Evolutionary conservation across 2,888 invertebrate species (phyloP), one percentile per base, ranked within the genome.

Genomic region (Oscheius sp.): DNA sequence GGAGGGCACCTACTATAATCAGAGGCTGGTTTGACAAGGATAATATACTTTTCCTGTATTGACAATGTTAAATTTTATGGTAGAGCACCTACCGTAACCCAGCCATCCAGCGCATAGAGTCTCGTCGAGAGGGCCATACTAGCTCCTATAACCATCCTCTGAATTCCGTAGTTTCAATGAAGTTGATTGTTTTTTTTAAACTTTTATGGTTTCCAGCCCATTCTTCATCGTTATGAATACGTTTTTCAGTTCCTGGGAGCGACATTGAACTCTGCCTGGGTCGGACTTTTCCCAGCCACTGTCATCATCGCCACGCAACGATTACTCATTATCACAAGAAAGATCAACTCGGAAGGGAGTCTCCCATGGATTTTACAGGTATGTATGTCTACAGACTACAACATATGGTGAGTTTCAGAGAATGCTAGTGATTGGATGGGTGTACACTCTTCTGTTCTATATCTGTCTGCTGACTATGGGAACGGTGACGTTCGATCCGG

Each of bases 281-380:
- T 68, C 9, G 68, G 53, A 13, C 57, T 68, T 53, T 68, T 68
- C 68, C 68, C 68, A 53, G 57, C 57, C 11, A 55, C 68, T 2
- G 35, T 68, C 35, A 13, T 29, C 2, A 68, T 68, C 42, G 68
- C 68, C 2, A 37, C 35, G 33, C 53, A 68, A 37, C 33, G 68
- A 3, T n/a, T 68, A 29, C 53, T 53, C 13, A 68, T 68, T 13
- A 29, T 68, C 9, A 11, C 32, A 11, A 32, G 59, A 7, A 29
- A n/a, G 9, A 33, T 33, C n/a, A 13, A 33, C n/a, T 37, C 59
- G 33, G 59, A 68, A 13, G 37, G 29, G 3, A 37, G 51, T 7
- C 33, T 53, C 48, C 32, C 66, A 13, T 50, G n/a, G 51, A n/a
- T 53, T 3, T 32, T 68, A 33, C 51, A 35, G 55, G 68, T 68